phyloP scores from a whole-genome alignment of 2,888 invertebrate species.

The Bedellia somnulentella region DNA sequence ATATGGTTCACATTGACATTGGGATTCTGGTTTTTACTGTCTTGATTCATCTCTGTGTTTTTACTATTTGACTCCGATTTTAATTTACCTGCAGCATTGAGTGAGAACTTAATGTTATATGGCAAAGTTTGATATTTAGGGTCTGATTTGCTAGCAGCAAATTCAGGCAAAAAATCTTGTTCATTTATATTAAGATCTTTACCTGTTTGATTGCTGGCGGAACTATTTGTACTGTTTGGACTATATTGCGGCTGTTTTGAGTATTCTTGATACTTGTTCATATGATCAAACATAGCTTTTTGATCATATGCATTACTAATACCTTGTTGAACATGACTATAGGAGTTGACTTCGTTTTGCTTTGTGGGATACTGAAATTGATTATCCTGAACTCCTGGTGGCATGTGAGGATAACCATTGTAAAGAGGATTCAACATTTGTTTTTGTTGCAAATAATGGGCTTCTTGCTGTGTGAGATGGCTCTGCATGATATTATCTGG shows the following conservation, averaged over 20 bases:
- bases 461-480: conserved; percentile 49
- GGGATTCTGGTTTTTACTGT: conserved; percentile 23
- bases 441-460: conserved; percentile 56
- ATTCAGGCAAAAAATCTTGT: conserved; percentile 65
- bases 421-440: conserved; percentile 52
- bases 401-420: conserved; percentile 38
- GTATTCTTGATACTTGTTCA: conserved; percentile 51
- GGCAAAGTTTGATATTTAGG: conserved; percentile 91
- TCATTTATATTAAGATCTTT: conserved; percentile 53
- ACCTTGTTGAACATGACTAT: conserved; percentile 47
- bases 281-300: conserved; percentile 40
- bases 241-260: conserved; percentile 58
- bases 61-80: conserved; percentile 42
- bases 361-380: conserved; percentile 47
- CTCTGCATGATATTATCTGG: conserved; percentile 42
- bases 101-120: conserved; percentile 84
- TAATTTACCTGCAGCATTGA: conserved; percentile 43
- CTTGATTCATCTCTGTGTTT: conserved; percentile 24
- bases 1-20: conserved; percentile 50
- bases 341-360: conserved; percentile 28
- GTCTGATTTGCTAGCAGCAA: conserved; percentile 80
- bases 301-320: conserved; percentile 51
- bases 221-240: conserved; percentile 56
- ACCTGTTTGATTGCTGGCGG: conserved; percentile 48
- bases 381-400: conserved; percentile 28